Conservation (phyloP, 2,113 vertebrate genomes). For the Sebastes schlegelii region DNA sequence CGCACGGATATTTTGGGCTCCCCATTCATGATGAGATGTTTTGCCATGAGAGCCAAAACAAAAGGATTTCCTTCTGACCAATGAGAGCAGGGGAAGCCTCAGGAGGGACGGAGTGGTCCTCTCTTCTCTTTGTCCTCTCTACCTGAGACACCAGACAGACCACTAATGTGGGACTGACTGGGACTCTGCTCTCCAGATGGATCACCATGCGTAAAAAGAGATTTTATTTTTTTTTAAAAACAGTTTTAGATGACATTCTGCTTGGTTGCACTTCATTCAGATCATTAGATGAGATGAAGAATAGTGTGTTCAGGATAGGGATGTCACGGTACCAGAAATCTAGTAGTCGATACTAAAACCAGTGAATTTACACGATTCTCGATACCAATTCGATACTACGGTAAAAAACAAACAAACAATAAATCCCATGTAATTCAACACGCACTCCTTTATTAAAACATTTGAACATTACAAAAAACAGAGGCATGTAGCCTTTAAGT, state of each 20-base stretch:
- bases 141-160: conserved; percentile 56
- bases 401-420: no score
- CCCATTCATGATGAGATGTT: conserved; percentile 43
- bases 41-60: conserved; percentile 63
- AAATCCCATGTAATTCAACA: no score
- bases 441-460: no score
- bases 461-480: no score
- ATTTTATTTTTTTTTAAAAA: neutral
- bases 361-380: no score
- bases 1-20: neutral
- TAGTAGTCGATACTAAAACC: no score
- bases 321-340: no score
- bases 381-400: no score
- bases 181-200: neutral
- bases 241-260: neutral
- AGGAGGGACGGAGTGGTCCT: conserved; percentile 58
- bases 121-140: conserved; percentile 64
- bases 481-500: no score
- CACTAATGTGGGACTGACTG: neutral
- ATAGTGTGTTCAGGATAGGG: neutral
- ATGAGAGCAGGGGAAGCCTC: conserved; percentile 54
- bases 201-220: neutral
- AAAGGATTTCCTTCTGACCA: conserved; percentile 68
- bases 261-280: neutral
- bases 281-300: neutral